Evolutionary conservation across 2,113 vertebrate genomes (phyloP), one percentile per base, ranked within the genome.

Genomic region (Nerophis lumbriciformis): DNA sequence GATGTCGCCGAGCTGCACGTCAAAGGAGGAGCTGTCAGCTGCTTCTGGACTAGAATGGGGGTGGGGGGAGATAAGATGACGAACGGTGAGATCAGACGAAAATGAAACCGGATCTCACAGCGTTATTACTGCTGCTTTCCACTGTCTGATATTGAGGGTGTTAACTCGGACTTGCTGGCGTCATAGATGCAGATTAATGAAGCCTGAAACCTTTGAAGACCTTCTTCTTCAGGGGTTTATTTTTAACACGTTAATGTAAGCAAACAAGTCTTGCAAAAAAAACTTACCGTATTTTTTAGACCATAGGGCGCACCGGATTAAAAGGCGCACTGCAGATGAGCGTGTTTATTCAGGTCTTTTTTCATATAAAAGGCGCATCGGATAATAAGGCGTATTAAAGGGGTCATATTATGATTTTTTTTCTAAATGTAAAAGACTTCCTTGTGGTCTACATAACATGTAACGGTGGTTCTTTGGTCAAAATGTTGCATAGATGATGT

Each of bases 1-100:
- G 80, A 99, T 98, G 86, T 99, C 97, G 71, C 97, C 97, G 0
- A 99, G 91, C 82, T 98, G 94, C 60, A 99, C 95, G 49, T 98
- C 95, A n/a, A 99, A 97, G 52, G 94, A 95, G 1, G 94, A 95
- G 72, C 93, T 98, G 80, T 99, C 95, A 4, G 97, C 97, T 48
- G 93, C 95, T 21, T 98, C 96, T 0, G 97, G 97, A 81, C 97
- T 99, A 85, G 59, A 61, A 59, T 28, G 16, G 13, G 53, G 79
- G 2, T 75, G 72, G 81, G 65, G 6, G 4, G 11, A 77, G 2
- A 75, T 72, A 83, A 65, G 68, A 5, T 50, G 5, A n/a, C 44
- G 38, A 9, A 56, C 0, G 1, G 7, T 3, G 35, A 56, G 38
- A 61, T 75, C 65, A 59, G 58, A 73, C 66, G 65, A 47, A 53